Evolutionary conservation across 2,797 vertebrate genomes (phyloP).

Genomic region (Danio jaintianensis): DNA sequence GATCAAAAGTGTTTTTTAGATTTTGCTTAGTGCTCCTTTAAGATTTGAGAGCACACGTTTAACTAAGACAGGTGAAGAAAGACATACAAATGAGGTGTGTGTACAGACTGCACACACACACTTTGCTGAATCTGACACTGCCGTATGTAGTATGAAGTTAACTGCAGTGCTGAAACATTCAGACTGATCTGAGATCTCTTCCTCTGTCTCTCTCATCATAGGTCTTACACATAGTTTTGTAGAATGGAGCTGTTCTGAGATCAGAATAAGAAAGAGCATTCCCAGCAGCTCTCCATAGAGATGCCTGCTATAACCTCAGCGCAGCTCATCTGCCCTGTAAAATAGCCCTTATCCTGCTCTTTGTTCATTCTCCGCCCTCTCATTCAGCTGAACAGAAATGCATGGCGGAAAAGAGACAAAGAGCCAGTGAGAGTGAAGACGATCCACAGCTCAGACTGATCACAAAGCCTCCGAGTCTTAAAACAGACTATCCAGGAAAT

Average conservation of each 20-base stretch:
- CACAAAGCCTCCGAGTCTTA: conserved; percentile 66
- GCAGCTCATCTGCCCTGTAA: conserved; percentile 80
- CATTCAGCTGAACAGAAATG: conserved; percentile 58
- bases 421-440: conserved; percentile 73
- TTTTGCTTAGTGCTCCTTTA: too few relatives aligned
- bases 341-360: conserved; percentile 78
- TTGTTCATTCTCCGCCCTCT: conserved; percentile 76
- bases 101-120: neutral
- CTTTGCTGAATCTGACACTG: conserved; percentile 31
- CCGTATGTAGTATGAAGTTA: conserved; percentile 10
- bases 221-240: conserved; percentile 3
- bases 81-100: conserved; percentile 61
- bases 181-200: conserved; percentile 37
- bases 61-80: conserved; percentile 35
- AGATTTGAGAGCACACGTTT: too few relatives aligned
- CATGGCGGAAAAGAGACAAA: conserved; percentile 74
- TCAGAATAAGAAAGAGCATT: conserved; percentile 47
- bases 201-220: neutral
- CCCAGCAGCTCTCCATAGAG: conserved; percentile 45
- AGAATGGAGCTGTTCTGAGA: conserved; percentile 61
- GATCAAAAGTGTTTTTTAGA: too few relatives aligned
- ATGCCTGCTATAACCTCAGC: conserved; percentile 74
- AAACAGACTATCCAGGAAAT: conserved; percentile 51
- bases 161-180: neutral
- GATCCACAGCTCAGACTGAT: conserved; percentile 76